A percentile compares a stretch with the other conserved stretches of the same genome.
Conservation (phyloP, 2,888 invertebrate genomes). For the Pollenia griseotomentosa region DNA sequence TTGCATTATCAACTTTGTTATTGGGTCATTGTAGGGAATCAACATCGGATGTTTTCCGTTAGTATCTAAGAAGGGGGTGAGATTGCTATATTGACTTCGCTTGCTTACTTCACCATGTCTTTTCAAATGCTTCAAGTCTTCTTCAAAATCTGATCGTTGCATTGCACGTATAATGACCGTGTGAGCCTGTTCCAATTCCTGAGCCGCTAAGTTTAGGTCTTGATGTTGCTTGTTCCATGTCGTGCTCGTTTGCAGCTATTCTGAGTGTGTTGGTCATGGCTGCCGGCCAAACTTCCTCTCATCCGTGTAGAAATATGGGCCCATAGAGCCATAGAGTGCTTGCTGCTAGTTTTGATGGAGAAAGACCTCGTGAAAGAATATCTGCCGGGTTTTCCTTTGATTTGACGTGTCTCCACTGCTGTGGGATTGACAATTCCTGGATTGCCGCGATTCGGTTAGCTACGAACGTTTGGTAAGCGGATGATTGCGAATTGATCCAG, state of each 20-base stretch:
- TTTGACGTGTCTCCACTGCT: conserved; percentile 10
- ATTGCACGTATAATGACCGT: too few species aligned
- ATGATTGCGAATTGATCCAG: conserved; percentile 23
- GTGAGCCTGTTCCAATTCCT: background rate
- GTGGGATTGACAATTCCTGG: background rate
- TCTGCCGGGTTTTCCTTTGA: background rate
- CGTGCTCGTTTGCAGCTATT: background rate
- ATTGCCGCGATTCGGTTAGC: conserved; percentile 21
- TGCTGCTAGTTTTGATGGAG: too few species aligned
- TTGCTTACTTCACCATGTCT: background rate
- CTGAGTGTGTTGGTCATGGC: background rate
- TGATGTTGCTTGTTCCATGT: background rate
- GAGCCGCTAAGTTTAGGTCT: background rate
- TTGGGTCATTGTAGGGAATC: background rate
- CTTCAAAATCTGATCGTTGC: too few species aligned
- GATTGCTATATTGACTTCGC: background rate
- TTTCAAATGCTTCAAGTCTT: too few species aligned
- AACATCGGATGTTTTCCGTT: background rate
- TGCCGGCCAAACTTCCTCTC: background rate
- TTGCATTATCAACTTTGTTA: conserved; percentile 1
- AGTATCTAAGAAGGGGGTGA: conserved; percentile 7
- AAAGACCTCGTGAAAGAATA: background rate
- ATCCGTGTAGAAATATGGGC: background rate
- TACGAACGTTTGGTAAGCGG: background rate
- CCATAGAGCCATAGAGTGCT: too few species aligned